Base-by-base conservation (phyloP, 2,888 invertebrate species). In the Hypselothyrea guttata region DNA sequence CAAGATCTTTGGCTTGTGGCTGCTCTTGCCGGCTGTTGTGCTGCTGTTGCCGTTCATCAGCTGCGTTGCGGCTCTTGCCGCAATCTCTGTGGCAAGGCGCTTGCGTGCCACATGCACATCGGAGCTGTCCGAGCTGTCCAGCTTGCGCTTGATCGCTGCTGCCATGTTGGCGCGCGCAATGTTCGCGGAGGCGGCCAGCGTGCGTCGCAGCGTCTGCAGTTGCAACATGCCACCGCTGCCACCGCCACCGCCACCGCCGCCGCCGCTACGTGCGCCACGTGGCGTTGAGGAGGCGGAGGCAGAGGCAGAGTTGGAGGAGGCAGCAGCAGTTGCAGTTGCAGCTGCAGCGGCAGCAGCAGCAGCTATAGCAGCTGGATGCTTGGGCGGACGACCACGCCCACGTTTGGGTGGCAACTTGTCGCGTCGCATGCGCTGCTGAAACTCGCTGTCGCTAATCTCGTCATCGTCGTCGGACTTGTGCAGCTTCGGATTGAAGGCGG, bases 351-450 rank as follows among this genome's bases (percentile, higher is more conserved):
- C 35, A 2, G 41, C 18, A 0, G 52, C 38, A 4, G 52, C 52
- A 0, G 56, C 40, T 12, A 47, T 28, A 1, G 63, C 51, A 13
- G 35, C 57, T 8, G 48, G 66, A 12, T 44, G 33, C 47, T 79
- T 77, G 9, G 79, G 74, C 9, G 83, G 84, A 58, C 83, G 82
- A 57, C 84, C 84, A 64, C 81, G 84, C 44, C 84, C 77, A 18
- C 83, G 74, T 47, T 83, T 83, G 2, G 56, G 57, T 12, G 71
- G 64, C 44, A 56, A 40, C 51, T 75, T 76, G 9, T 64, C 72
- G 7, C 65, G 76, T 2, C 66, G 64, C 44, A 75, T 9, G 37
- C 60, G 71, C 55, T 62, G 44, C 40, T 79, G 61, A 12, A 62
- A 74, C 30, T 79, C 82, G 28, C 12, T 58, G 7, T 78, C 78